These are phyloP conservation scores for Phenganax stokvisi DNA, from an alignment of 92 coral and sea anemone species.

Conservation along the genomic window DNA sequence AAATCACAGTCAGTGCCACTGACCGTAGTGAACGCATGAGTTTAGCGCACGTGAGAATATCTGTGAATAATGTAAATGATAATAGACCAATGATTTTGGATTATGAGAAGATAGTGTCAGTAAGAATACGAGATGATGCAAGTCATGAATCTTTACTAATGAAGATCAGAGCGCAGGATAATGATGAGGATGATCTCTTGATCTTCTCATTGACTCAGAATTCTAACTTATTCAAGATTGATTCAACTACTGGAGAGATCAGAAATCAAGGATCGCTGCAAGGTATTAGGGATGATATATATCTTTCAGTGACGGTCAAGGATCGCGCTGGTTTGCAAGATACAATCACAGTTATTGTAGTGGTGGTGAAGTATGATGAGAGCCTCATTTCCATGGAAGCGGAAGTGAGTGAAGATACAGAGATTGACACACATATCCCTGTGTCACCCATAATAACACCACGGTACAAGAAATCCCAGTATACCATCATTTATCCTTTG, in stretches of 20 bases:
- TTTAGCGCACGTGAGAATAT: conserved; percentile 53
- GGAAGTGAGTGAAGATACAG: conserved; percentile 53
- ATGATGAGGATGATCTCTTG: conserved; percentile 60
- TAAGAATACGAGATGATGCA: conserved; percentile 56
- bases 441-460: conserved; percentile 50
- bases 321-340: conserved; percentile 66
- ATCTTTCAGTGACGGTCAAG: conserved; percentile 57
- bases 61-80: conserved; percentile 73
- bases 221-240: conserved; percentile 53
- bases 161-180: conserved; percentile 58
- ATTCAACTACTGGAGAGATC: conserved; percentile 44
- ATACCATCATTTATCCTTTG: conserved; percentile 63
- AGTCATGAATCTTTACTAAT: conserved; percentile 55
- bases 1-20: conserved; percentile 67
- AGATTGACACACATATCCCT: conserved; percentile 37
- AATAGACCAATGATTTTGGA: conserved; percentile 62
- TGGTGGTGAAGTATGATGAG: conserved; percentile 64
- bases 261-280: conserved; percentile 49
- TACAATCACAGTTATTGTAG: conserved; percentile 56
- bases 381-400: conserved; percentile 47
- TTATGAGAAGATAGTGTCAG: conserved; percentile 46
- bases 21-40: conserved; percentile 69
- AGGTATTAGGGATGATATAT: conserved; percentile 50
- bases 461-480: conserved; percentile 47
- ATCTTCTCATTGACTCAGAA: conserved; percentile 54